These are phyloP conservation scores for Paedocypris micromegethes DNA, from an alignment of 2,797 vertebrate genomes.

Conservation along the genomic window DNA sequence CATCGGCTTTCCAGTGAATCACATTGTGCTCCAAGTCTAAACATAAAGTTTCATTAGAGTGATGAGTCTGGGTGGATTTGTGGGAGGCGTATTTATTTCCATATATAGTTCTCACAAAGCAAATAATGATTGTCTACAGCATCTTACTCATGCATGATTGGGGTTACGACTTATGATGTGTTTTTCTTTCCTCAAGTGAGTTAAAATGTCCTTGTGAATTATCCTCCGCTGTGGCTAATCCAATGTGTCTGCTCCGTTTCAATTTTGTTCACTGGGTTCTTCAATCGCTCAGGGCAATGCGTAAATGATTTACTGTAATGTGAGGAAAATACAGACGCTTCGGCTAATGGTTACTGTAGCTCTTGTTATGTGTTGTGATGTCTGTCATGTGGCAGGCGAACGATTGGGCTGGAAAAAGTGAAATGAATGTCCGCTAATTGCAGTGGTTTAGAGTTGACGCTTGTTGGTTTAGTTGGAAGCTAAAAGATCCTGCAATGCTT, in stretches of 20 bases:
- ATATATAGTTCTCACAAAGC: slow-evolving; percentile 13
- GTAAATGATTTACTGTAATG: slow-evolving; percentile 26
- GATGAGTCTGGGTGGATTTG: slow-evolving; percentile 17
- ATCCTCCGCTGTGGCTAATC: slow-evolving; percentile 13
- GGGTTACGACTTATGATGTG: background rate
- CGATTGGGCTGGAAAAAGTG: slow-evolving; percentile 7
- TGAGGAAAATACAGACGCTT: slow-evolving; percentile 16
- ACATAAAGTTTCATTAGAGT: too few relatives aligned
- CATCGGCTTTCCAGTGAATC: too few relatives aligned
- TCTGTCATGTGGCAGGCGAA: slow-evolving; percentile 20
- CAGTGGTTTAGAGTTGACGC: slow-evolving; percentile 5
- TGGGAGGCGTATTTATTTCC: slow-evolving; percentile 23
- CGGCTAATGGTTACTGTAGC: slow-evolving; percentile 16
- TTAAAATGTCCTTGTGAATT: slow-evolving; percentile 22
- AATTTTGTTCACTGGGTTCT: slow-evolving; percentile 12
- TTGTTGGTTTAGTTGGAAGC: slow-evolving; percentile 11
- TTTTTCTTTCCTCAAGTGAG: slow-evolving; percentile 14
- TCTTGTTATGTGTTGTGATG: slow-evolving; percentile 10
- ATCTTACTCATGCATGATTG: background rate
- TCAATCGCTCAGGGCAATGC: slow-evolving; percentile 9
- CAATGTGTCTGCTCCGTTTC: slow-evolving; percentile 15
- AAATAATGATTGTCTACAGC: slow-evolving; percentile 8
- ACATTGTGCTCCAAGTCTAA: too few relatives aligned
- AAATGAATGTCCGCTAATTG: slow-evolving; percentile 15
- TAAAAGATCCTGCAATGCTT: too few relatives aligned